Conservation (phyloP, 2,113 vertebrate species). For the Saguinus midas region DNA sequence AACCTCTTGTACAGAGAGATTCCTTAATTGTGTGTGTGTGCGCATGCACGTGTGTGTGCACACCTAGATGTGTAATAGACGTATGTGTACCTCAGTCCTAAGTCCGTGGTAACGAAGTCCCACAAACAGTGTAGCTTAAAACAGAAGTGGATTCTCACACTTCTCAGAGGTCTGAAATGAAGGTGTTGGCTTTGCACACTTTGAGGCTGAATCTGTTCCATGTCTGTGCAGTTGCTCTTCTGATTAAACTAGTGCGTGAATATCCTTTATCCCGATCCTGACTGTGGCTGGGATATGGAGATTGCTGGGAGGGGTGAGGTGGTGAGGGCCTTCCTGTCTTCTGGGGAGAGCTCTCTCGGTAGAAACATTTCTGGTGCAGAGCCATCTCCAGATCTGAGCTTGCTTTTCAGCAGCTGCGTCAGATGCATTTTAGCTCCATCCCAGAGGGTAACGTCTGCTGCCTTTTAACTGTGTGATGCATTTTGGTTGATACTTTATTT, state of each 20-base stretch:
- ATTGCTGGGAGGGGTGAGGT: rapidly evolving
- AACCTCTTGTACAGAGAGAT: rapidly evolving
- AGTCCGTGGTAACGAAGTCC: background rate
- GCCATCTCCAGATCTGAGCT: rapidly evolving
- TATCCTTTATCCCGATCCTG: rapidly evolving
- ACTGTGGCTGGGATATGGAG: rapidly evolving
- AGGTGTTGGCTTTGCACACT: rapidly evolving
- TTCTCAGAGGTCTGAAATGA: rapidly evolving
- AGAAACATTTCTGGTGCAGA: rapidly evolving
- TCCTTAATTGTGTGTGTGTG: rapidly evolving
- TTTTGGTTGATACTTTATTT: background rate
- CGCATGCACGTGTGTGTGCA: too few species aligned
- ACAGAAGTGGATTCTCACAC: background rate
- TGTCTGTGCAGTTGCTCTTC: background rate
- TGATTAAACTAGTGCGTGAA: rapidly evolving
- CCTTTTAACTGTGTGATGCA: rapidly evolving
- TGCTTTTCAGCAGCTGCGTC: background rate
- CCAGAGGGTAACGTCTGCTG: background rate
- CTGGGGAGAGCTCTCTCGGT: rapidly evolving
- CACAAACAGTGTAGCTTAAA: background rate
- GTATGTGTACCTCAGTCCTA: rapidly evolving
- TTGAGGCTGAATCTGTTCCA: rapidly evolving
- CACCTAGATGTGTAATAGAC: rapidly evolving
- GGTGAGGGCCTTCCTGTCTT: background rate
- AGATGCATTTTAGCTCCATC: rapidly evolving